phyloP scores from a whole-genome alignment of 2,888 invertebrate species.

The Dichetophora obliterata region DNA sequence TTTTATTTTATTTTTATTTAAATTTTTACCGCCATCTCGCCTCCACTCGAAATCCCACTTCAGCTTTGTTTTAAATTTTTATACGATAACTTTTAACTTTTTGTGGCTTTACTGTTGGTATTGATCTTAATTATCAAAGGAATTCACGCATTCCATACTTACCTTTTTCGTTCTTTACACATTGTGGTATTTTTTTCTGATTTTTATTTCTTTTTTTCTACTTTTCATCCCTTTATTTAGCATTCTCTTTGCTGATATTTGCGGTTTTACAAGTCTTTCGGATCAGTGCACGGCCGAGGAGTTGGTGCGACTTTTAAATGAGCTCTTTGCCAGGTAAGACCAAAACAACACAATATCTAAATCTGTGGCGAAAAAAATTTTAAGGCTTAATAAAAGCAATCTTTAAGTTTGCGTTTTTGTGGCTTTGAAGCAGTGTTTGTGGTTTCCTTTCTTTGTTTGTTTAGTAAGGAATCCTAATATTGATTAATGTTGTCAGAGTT shows the following conservation, averaged over 20 bases:
- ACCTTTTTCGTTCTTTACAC: background rate
- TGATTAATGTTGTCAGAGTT: too few species aligned
- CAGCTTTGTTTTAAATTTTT: background rate
- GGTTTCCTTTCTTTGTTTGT: too few species aligned
- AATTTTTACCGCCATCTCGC: background rate
- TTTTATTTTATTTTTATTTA: background rate
- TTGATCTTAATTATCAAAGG: background rate
- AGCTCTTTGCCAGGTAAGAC: constrained; percentile 86
- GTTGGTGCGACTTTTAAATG: constrained; percentile 88
- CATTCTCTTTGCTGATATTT: constrained; percentile 93
- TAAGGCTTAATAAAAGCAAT: too few species aligned
- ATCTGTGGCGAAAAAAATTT: too few species aligned
- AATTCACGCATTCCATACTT: background rate
- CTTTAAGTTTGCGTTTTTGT: too few species aligned
- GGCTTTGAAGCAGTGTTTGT: too few species aligned
- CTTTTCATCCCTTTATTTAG: constrained; percentile 70
- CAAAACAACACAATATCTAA: constrained; percentile 1
- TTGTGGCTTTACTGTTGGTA: background rate
- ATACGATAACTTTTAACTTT: too few species aligned
- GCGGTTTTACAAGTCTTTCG: constrained; percentile 91
- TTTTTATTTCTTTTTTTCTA: constrained; percentile 18
- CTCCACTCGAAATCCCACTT: background rate
- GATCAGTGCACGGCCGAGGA: constrained; percentile 95
- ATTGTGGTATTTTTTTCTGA: constrained; percentile 10
- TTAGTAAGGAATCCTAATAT: too few species aligned